Percentiles rank a stretch among this genome's conserved stretches.
phyloP scores from a whole-genome alignment of 2,797 vertebrate genomes.

The Corythornis leucogaster region DNA sequence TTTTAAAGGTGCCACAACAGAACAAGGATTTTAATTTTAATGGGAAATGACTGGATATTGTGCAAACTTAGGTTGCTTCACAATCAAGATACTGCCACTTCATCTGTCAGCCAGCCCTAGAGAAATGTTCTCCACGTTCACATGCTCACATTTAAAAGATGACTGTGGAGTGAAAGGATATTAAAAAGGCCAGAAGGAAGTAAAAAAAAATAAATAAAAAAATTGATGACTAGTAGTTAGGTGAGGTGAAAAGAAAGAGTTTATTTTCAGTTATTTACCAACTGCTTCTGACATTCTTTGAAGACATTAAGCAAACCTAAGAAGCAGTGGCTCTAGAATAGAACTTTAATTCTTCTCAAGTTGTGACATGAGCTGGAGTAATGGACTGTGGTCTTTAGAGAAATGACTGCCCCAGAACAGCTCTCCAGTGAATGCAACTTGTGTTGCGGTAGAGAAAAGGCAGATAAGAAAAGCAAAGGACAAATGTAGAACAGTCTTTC shows the following conservation, averaged over 20 bases:
- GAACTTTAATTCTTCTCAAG: background rate
- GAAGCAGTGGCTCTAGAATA: background rate
- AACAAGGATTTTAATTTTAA: slow-evolving; percentile 58
- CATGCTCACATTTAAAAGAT: background rate
- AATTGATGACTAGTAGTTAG: background rate
- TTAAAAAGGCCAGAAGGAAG: slow-evolving; percentile 18
- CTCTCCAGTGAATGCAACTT: background rate
- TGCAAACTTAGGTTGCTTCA: slow-evolving; percentile 44
- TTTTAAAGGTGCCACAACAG: slow-evolving; percentile 47
- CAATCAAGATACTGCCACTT: slow-evolving; percentile 46
- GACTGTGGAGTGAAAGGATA: background rate
- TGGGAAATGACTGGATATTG: slow-evolving; percentile 55
- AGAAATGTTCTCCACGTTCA: slow-evolving; percentile 9
- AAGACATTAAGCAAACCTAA: background rate
- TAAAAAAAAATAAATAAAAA: background rate
- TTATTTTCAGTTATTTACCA: background rate
- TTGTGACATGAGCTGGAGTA: background rate
- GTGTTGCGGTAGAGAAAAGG: background rate
- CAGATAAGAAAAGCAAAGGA: background rate
- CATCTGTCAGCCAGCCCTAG: slow-evolving; percentile 23
- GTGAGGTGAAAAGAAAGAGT: background rate
- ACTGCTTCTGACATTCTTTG: background rate
- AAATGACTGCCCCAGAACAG: background rate
- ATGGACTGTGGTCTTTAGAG: background rate
- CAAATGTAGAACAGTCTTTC: background rate